Evolutionary conservation across 1,140 invertebrate species (phyloP).

Genomic region (Calephelis virginiensis): DNA sequence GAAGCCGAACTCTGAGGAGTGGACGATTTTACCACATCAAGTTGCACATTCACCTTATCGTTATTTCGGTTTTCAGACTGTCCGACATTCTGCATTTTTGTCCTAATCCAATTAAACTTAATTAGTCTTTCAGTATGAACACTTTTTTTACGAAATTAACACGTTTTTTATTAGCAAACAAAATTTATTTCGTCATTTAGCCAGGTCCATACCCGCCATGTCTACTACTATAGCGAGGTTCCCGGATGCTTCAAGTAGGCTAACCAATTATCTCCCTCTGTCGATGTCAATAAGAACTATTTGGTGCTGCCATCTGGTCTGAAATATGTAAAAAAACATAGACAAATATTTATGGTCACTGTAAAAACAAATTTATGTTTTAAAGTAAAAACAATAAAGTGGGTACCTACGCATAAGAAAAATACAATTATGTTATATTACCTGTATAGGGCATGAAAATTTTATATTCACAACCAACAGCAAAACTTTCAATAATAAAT

Average conservation of each 20-base stretch:
- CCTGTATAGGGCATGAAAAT: no score
- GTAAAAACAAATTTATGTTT: no score
- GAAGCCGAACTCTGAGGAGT: conserved; percentile 78
- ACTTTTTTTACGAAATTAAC: conserved; percentile 77
- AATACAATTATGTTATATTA: no score
- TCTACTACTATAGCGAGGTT: conserved; percentile 82
- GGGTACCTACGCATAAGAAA: no score
- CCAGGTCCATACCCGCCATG: conserved; percentile 85
- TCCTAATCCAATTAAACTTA: conserved; percentile 82
- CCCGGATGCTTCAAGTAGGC: conserved; percentile 80
- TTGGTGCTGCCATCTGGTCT: conserved; percentile 59
- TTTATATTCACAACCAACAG: no score
- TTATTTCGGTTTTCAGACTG: conserved; percentile 88
- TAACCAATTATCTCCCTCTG: conserved; percentile 76
- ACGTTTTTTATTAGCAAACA: conserved; percentile 78
- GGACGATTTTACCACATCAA: conserved; percentile 79
- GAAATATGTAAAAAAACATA: conserved; percentile 53
- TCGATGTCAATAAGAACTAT: conserved; percentile 59
- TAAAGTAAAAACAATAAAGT: no score
- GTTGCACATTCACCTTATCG: conserved; percentile 83
- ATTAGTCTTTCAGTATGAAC: conserved; percentile 77
- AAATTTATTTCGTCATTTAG: conserved; percentile 83
- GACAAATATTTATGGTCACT: conserved; percentile 34
- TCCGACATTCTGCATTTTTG: conserved; percentile 94
- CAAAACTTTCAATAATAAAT: no score